phyloP scores from a whole-genome alignment of 2,797 vertebrate species.

The Martes flavigula region DNA sequence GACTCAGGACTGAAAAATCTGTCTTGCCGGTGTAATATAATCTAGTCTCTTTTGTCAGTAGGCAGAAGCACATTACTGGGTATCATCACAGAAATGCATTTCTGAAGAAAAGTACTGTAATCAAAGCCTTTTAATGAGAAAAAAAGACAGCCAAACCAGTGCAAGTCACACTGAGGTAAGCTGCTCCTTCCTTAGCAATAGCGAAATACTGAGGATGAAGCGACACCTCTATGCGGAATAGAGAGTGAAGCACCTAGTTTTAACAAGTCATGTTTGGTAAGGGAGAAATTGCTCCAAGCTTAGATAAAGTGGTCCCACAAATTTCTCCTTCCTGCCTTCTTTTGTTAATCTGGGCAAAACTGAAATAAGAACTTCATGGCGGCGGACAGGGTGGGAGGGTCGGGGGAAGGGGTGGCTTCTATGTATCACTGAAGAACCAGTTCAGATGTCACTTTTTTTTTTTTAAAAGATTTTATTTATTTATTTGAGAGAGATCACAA shows the following conservation, averaged over 20 bases:
- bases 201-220: not conserved
- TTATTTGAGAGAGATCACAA: too few species aligned
- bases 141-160: not conserved
- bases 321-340: not conserved
- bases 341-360: not conserved
- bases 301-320: not conserved
- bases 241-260: not conserved
- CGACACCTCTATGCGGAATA: not conserved
- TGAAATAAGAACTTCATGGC: not conserved
- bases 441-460: not conserved
- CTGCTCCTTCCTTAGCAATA: not conserved
- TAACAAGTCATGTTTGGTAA: not conserved
- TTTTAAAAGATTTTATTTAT: too few species aligned
- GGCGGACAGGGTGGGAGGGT: too few species aligned
- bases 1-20: not conserved
- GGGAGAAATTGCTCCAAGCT: not conserved
- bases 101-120: not conserved
- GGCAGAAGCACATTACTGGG: not conserved
- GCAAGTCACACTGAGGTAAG: not conserved
- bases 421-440: not conserved
- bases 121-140: conserved; percentile 4
- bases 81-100: not conserved
- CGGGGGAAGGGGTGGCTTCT: not conserved
- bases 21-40: not conserved
- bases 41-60: not conserved